phyloP scores from a whole-genome alignment of 2,113 vertebrate genomes.

The Guaruba guarouba region DNA sequence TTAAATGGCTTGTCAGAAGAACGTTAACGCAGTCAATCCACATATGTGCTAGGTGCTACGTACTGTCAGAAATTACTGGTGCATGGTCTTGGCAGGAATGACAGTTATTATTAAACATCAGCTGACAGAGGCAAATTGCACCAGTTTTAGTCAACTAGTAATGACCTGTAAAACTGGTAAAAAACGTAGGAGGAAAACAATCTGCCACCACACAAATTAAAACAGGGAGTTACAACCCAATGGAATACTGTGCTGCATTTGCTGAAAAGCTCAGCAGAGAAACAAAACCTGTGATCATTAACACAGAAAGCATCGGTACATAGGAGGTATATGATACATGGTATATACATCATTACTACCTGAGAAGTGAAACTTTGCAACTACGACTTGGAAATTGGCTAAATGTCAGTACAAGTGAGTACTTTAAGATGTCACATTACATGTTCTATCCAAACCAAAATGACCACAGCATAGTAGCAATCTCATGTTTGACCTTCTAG shows the following conservation, averaged over 20 bases:
- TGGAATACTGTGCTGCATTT: not conserved
- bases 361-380: not conserved
- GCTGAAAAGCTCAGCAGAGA: not conserved
- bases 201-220: slow-evolving; percentile 24
- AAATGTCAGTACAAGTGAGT: not conserved
- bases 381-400: not conserved
- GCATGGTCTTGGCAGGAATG: not conserved
- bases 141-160: slow-evolving; percentile 44
- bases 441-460: not conserved
- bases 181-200: slow-evolving; percentile 38
- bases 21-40: not conserved
- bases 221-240: not conserved
- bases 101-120: slow-evolving; percentile 57
- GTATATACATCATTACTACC: not conserved
- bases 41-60: not conserved
- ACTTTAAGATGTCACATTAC: not conserved
- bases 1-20: slow-evolving; percentile 12
- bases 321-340: not conserved
- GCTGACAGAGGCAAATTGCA: slow-evolving; percentile 33
- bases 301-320: not conserved
- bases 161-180: slow-evolving; percentile 35
- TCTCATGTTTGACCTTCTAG: not conserved
- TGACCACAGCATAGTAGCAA: not conserved
- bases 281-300: not conserved
- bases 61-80: slow-evolving; percentile 33